Base-by-base conservation (phyloP, 1,140 invertebrate genomes). In the Solenopsis invicta region DNA sequence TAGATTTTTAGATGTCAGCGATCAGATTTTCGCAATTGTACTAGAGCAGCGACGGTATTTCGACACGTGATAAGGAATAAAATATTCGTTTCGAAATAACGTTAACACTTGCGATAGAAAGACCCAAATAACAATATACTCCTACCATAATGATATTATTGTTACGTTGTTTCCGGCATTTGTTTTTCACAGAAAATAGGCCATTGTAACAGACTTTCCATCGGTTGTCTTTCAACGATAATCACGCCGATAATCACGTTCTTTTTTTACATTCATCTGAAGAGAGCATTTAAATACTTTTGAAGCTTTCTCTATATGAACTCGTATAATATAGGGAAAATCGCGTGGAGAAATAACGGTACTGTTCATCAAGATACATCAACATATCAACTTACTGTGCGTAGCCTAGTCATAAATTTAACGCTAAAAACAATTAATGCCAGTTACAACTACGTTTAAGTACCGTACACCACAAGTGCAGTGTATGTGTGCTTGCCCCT, bases 341-440 rank as follows among this genome's bases (percentile, higher is more conserved):
- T 59, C n/a, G 21, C 37, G 37, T n/a, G 21, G 5, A 24, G 29
- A 3, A 6, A 45, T 24, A 45, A 16, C 37, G 12, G 54, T 13
- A 76, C 29, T 18, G 37, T 24, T 59, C 21, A n/a, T 59, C 37
- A 24, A 50, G 45, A 52, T 61, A 21, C 54, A 12, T n/a, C 21
- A 4, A 41, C 41, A 41, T n/a, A 64, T 78, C 59, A 34, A 13
- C 18, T 2, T 24, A 41, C 13, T 8, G 4, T 80, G 67, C 54
- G 56, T 24, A 21, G 34, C n/a, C 41, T 29, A 37, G 41, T 61
- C 69, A 34, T 74, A 75, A 74, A 84, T 74, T 74, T 9, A 48
- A 56, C 16, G 48, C 12, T 64, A 37, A 67, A 29, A 41, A 61
- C 41, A 74, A 84, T 75, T 61, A 75, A 50, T 21, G 69, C 21